Base-by-base conservation (phyloP, 2,888 invertebrate species). In the Polyommatus icarus region DNA sequence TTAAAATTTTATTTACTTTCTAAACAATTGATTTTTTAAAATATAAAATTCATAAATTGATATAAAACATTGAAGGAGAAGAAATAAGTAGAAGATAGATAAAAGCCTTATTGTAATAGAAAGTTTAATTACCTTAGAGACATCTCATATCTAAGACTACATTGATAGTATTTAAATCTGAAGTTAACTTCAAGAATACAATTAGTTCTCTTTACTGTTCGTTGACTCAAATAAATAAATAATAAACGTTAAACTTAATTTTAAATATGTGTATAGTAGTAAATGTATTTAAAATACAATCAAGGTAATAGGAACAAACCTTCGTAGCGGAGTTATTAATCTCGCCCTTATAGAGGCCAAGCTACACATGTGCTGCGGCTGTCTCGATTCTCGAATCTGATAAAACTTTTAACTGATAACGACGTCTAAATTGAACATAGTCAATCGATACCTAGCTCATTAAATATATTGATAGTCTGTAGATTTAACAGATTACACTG, bases 281-380 rank as follows among this genome's bases (percentile, higher is more conserved):
- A 67, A 67, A 67, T 67, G 29, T 29, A 29, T 29, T 32, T 0
- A 67, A 67, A 67, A 6, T 67, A 67, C 15, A 15, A 67, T 67
- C 67, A 67, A 67, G 67, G 67, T 29, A 67, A 67, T 32, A 32
- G 3, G 18, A 67, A 29, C 6, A 32, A 67, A 29, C 29, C 67
- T 67, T 67, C 67, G 29, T 67, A 32, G 67, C 24, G 5, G 24
- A 67, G 67, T 32, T 67, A 32, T 67, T 67, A 29, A 67, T 67
- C 15, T 67, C 67, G 67, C 67, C 67, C 67, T 32, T 67, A 32
- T 67, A 67, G 67, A 67, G 67, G 67, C 29, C 67, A 67, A 18
- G 15, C 32, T 32, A 67, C 67, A 32, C 67, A 32, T 67, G 67
- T 2, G 67, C 29, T 67, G 29, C 67, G 67, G 29, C 67, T 29